These are phyloP conservation scores for Tricholaema leucomelas DNA, from an alignment of 2,113 vertebrate genomes.

Conservation along the genomic window DNA sequence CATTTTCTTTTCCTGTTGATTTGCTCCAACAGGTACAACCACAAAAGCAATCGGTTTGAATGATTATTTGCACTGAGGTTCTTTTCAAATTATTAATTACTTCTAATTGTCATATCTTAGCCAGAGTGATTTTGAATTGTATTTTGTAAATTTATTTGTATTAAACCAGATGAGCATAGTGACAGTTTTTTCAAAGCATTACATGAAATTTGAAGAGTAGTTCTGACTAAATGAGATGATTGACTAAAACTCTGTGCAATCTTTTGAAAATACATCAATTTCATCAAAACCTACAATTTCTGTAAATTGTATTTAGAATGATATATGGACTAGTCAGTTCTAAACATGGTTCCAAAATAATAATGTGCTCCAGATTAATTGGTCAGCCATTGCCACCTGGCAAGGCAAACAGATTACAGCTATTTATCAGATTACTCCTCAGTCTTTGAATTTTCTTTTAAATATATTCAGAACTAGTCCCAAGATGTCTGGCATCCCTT, in stretches of 20 bases:
- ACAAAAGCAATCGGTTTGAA: conserved; percentile 12
- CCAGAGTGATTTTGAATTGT: not conserved
- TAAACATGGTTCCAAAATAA: not conserved
- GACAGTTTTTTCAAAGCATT: conserved; percentile 34
- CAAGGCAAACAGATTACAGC: not conserved
- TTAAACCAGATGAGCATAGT: not conserved
- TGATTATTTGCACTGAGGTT: not conserved
- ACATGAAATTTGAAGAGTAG: not conserved
- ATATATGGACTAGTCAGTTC: not conserved
- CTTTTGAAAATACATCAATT: conserved; percentile 9
- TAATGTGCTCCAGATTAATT: not conserved
- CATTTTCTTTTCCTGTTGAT: not conserved
- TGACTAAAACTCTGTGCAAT: not conserved
- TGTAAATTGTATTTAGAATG: not conserved
- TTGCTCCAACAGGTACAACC: not conserved
- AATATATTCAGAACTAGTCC: not conserved
- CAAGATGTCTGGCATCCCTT: not conserved
- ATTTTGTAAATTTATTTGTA: not conserved
- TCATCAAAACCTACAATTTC: not conserved
- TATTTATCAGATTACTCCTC: not conserved
- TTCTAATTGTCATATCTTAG: conserved; percentile 5
- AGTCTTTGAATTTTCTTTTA: not conserved
- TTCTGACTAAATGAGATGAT: not conserved
- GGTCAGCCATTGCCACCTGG: not conserved
- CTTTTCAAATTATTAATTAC: not conserved